Base-by-base conservation (phyloP, 2,888 invertebrate genomes). In the Orthosia gothica region DNA sequence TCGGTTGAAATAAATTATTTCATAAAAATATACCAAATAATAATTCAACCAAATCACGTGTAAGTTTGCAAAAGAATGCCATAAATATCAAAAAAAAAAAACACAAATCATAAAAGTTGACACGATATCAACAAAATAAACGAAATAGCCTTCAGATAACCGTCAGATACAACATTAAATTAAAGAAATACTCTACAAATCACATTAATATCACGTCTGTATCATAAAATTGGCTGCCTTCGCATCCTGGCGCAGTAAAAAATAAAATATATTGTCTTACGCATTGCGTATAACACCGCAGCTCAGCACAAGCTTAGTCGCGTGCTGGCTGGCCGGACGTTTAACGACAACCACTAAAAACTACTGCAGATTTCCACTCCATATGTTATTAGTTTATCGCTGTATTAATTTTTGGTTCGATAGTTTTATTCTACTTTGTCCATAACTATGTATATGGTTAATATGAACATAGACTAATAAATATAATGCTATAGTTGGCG, bases 201-300 rank as follows among this genome's bases (percentile, higher is more conserved):
- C 70, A 55, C 40, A 16, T 78, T 55, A 59, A 78, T 78, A 58
- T 20, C 58, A 52, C 59, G 59, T 79, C 23, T 52, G 23, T 26
- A 64, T 63, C 47, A 71, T 71, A 71, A 80, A 80, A 71, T 80
- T 71, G 67, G 64, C 64, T 49, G 49, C 12, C 50, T 18, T 72
- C 67, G 59, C 52, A 63, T 72, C 64, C 65, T 58, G 40, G 16
- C n/a, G 0, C 18, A 63, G 18, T 62, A 84, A 73, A 74, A 67
- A 70, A 54, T 58, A 54, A 70, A 79, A 84, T 69, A 50, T 62
- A 79, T 65, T 55, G 66, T 66, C 57, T 66, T 82, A 75, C 85
- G 87, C 87, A 85, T 72, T 85, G 85, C 85, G 79, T 40, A 40
- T 40, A 40, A 40, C 40, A 40, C 9, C 74, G 75, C 59, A 63